phyloP scores from a whole-genome alignment of 2,797 vertebrate genomes.

The Semaprochilodus insignis region DNA sequence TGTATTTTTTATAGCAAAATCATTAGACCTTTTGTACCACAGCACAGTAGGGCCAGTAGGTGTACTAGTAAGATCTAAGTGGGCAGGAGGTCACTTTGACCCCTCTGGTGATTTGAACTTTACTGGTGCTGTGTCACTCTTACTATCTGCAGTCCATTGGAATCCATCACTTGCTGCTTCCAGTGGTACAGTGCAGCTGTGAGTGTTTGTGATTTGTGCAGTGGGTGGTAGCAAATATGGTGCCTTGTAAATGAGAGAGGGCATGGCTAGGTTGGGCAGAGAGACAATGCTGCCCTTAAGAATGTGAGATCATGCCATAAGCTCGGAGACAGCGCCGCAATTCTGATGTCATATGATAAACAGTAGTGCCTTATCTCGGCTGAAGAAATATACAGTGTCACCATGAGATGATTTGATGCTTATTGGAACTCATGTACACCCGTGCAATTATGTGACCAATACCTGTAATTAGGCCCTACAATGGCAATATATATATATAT shows the following conservation, averaged over 20 bases:
- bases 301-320: constrained; percentile 54
- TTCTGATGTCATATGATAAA: constrained; percentile 46
- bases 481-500: too few relatives aligned
- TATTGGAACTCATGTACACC: not conserved
- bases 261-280: constrained; percentile 29
- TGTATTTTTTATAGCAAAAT: too few relatives aligned
- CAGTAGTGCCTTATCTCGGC: constrained; percentile 22
- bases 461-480: not conserved
- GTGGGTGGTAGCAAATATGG: constrained; percentile 13
- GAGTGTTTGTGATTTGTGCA: constrained; percentile 33
- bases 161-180: not conserved
- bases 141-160: not conserved
- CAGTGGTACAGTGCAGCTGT: not conserved
- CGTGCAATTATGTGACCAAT: not conserved
- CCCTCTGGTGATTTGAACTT: constrained; percentile 5
- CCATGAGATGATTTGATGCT: constrained; percentile 2
- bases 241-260: constrained; percentile 37
- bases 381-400: constrained; percentile 21
- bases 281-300: constrained; percentile 53
- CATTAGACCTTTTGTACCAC: not conserved
- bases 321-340: constrained; percentile 48
- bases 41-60: not conserved
- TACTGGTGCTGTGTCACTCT: not conserved
- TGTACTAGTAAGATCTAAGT: not conserved
- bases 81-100: not conserved